phyloP scores from a whole-genome alignment of 2,888 invertebrate species.

The Minunthozetes semirufus region DNA sequence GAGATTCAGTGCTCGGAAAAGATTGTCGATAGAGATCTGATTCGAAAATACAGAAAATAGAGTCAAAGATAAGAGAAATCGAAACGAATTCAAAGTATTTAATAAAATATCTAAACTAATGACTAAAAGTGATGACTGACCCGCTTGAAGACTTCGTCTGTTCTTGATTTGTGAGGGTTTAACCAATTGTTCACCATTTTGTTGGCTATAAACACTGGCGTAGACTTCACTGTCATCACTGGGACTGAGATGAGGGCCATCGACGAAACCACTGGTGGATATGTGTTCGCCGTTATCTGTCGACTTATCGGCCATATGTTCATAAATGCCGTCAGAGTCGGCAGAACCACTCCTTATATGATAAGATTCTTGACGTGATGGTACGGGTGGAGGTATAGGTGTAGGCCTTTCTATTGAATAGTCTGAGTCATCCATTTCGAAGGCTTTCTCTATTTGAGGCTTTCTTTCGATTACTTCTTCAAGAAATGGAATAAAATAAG shows the following conservation, averaged over 20 bases:
- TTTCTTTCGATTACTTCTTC: slow-evolving; percentile 61
- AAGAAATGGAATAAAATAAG: slow-evolving; percentile 21
- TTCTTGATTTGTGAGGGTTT: slow-evolving; percentile 52
- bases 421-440: slow-evolving; percentile 70
- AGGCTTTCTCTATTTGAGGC: slow-evolving; percentile 86
- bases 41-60: not conserved
- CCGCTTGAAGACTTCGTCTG: slow-evolving; percentile 54
- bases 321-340: slow-evolving; percentile 54
- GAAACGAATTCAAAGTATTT: not conserved
- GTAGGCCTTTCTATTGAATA: slow-evolving; percentile 41
- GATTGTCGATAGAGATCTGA: slow-evolving; percentile 43
- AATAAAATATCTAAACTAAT: not conserved
- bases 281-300: slow-evolving; percentile 48
- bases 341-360: slow-evolving; percentile 43
- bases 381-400: slow-evolving; percentile 43
- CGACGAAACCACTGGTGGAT: slow-evolving; percentile 53
- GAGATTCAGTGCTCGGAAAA: slow-evolving; percentile 46
- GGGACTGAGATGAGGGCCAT: slow-evolving; percentile 53
- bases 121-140: slow-evolving; percentile 47
- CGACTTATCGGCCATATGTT: slow-evolving; percentile 55
- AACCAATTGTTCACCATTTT: slow-evolving; percentile 52
- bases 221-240: slow-evolving; percentile 58
- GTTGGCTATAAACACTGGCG: slow-evolving; percentile 52
- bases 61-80: not conserved
- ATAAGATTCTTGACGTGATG: slow-evolving; percentile 44